Evolutionary conservation across 2,888 invertebrate species (phyloP).

Genomic region (Diaperis boleti): DNA sequence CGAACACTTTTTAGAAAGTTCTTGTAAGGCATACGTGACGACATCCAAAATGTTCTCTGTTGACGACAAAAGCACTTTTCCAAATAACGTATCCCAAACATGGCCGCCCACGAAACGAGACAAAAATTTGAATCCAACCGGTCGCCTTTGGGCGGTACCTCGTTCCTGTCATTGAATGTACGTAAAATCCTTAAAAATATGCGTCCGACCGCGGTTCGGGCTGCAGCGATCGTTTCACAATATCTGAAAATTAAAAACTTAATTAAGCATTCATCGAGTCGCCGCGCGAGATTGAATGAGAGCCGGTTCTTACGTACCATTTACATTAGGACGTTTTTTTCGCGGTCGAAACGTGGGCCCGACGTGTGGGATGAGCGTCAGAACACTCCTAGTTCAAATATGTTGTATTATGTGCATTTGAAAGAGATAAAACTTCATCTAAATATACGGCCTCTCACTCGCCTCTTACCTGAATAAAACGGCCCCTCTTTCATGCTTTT

Average conservation of each 20-base stretch:
- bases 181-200: neutral
- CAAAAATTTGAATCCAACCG: too few species aligned
- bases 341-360: constrained; percentile 53
- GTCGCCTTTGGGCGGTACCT: too few species aligned
- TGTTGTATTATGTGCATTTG: constrained; percentile 56
- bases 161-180: neutral
- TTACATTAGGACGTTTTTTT: constrained; percentile 52
- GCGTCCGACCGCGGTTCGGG: constrained; percentile 14
- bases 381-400: constrained; percentile 59
- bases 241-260: constrained; percentile 53
- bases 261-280: constrained; percentile 55
- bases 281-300: constrained; percentile 45
- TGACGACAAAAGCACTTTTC: too few species aligned
- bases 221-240: constrained; percentile 49
- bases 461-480: constrained; percentile 34
- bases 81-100: too few species aligned
- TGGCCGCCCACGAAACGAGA: too few species aligned
- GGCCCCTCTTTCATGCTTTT: constrained; percentile 23
- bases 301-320: constrained; percentile 46
- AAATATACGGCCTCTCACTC: constrained; percentile 31
- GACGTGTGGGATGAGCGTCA: constrained; percentile 54
- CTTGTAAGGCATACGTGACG: too few species aligned
- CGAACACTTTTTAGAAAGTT: constrained; percentile 3
- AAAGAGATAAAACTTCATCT: constrained; percentile 50
- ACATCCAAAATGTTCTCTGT: too few species aligned